Conservation (phyloP, 2,888 invertebrate genomes). For the Odontocolon sp. region DNA sequence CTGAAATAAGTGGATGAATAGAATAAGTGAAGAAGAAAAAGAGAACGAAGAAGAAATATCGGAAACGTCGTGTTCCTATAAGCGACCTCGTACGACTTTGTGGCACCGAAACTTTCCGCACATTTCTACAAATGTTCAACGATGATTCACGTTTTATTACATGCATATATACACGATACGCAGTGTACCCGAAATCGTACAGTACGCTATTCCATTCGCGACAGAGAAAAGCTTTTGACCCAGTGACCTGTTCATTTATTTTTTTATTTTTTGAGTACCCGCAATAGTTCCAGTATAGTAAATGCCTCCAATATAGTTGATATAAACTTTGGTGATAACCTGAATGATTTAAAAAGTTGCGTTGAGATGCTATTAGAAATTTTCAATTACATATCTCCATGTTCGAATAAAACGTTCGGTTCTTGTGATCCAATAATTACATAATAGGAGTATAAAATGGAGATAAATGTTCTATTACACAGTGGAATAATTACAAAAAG, state of each 20-base stretch:
- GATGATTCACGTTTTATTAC: slow-evolving; percentile 52
- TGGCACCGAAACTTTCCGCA: slow-evolving; percentile 49
- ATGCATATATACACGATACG: background rate
- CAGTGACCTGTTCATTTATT: slow-evolving; percentile 21
- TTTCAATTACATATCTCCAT: no score
- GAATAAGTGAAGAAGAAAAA: slow-evolving; percentile 13
- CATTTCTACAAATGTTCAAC: slow-evolving; percentile 28
- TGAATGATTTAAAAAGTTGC: background rate
- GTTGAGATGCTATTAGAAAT: no score
- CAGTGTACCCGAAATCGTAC: slow-evolving; percentile 6
- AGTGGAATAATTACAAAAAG: background rate
- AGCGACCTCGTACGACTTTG: slow-evolving; percentile 24
- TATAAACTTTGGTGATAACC: slow-evolving; percentile 10
- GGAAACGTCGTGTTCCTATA: background rate
- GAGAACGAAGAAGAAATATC: background rate
- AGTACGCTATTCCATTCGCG: background rate
- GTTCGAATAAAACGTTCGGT: background rate
- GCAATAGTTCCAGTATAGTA: background rate
- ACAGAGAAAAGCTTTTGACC: slow-evolving; percentile 34
- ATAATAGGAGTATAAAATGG: no score
- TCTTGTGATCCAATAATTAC: no score
- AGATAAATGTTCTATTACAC: background rate
- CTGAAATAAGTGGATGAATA: background rate
- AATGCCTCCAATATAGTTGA: background rate
- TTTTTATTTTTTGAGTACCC: no score